phyloP scores from a whole-genome alignment of 1,140 invertebrate species.

The Gonioctena quinquepunctata region DNA sequence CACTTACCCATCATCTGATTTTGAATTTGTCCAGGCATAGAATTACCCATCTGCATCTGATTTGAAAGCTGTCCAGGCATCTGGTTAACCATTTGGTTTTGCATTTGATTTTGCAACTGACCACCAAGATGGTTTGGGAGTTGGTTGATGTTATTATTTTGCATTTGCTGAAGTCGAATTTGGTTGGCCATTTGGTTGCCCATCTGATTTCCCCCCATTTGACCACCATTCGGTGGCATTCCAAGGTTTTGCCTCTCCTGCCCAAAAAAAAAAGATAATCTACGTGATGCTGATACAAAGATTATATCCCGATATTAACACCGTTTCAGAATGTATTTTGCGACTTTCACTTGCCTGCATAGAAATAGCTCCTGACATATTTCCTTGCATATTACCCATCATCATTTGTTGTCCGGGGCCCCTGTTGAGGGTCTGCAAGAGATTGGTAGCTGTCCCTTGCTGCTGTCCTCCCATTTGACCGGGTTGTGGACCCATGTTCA shows the following conservation, averaged over 20 bases:
- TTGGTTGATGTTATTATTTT: conserved; percentile 42
- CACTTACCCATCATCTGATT: conserved; percentile 46
- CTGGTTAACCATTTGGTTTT: conserved; percentile 58
- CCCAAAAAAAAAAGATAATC: neutral
- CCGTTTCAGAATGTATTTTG: too few relatives aligned
- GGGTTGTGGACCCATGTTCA: conserved; percentile 58
- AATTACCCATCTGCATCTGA: conserved; percentile 53
- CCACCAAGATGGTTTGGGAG: conserved; percentile 44
- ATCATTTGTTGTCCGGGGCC: conserved; percentile 61
- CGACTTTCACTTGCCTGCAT: conserved; percentile 28
- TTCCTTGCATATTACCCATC: conserved; percentile 49
- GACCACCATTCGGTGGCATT: conserved; percentile 48
- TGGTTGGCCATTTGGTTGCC: conserved; percentile 45
- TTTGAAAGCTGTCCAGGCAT: conserved; percentile 42
- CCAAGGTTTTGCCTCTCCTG: conserved; percentile 47
- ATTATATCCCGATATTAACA: too few relatives aligned
- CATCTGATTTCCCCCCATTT: conserved; percentile 33
- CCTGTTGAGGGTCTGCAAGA: conserved; percentile 66
- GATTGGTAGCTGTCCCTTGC: conserved; percentile 59
- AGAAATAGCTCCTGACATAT: conserved; percentile 21
- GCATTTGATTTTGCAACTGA: conserved; percentile 53
- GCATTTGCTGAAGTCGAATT: conserved; percentile 30
- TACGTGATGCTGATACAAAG: too few relatives aligned
- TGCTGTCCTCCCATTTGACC: conserved; percentile 61
- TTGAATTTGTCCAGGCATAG: conserved; percentile 56